These are phyloP conservation scores for Drosophila nr. fundita DNA, from an alignment of 2,888 invertebrate species.

Conservation along the genomic window DNA sequence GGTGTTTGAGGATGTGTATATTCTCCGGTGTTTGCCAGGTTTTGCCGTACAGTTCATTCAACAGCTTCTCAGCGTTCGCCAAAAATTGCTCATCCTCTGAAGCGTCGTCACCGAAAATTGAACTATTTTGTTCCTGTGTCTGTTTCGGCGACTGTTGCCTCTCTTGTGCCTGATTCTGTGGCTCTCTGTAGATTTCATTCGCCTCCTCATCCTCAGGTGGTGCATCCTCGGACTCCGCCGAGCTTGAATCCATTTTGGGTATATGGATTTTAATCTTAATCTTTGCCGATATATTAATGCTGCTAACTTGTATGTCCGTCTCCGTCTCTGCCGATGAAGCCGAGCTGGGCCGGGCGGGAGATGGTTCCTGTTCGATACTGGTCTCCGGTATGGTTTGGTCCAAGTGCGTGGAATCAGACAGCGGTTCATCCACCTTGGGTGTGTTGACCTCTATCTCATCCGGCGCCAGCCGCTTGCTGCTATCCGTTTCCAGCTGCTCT, in stretches of 20 bases:
- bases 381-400: slow-evolving; percentile 82
- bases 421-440: slow-evolving; percentile 7
- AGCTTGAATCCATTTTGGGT: slow-evolving; percentile 61
- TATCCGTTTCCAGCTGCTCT: slow-evolving; percentile 10
- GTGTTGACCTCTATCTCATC: slow-evolving; percentile 47
- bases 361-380: slow-evolving; percentile 65
- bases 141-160: neutral
- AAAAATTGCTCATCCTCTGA: slow-evolving; percentile 71
- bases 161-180: slow-evolving; percentile 3
- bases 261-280: slow-evolving; percentile 84
- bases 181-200: neutral
- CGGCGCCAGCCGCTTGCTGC: slow-evolving; percentile 49
- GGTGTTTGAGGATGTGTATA: slow-evolving; percentile 77
- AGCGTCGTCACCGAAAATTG: slow-evolving; percentile 34
- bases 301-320: slow-evolving; percentile 70
- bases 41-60: slow-evolving; percentile 83
- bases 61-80: slow-evolving; percentile 74
- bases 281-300: slow-evolving; percentile 83
- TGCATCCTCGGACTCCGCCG: slow-evolving; percentile 32
- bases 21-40: slow-evolving; percentile 84
- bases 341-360: slow-evolving; percentile 10
- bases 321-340: slow-evolving; percentile 1
- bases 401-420: slow-evolving; percentile 27
- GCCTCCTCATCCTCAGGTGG: slow-evolving; percentile 26
- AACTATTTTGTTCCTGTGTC: slow-evolving; percentile 11